phyloP scores from a whole-genome alignment of 2,888 invertebrate genomes.

The Drosophila sordidapex region DNA sequence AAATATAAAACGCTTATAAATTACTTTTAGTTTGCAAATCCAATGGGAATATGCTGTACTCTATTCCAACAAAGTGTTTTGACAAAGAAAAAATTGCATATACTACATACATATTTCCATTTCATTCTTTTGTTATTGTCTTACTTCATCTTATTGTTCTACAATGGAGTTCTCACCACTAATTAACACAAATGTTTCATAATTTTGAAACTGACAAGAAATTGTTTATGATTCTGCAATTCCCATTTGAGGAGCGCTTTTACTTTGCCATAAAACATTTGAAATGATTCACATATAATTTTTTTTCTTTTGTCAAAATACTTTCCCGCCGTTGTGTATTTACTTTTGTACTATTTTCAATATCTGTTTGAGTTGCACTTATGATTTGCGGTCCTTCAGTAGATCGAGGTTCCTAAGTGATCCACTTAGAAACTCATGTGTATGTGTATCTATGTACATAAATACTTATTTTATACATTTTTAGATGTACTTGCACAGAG shows the following conservation, averaged over 20 bases:
- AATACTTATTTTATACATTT: not conserved
- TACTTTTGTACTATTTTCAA: not conserved
- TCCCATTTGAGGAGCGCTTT: not conserved
- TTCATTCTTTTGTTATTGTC: not conserved
- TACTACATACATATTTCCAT: not conserved
- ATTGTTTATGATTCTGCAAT: too few relatives aligned
- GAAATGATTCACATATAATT: not conserved
- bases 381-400: not conserved
- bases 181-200: not conserved
- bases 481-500: not conserved
- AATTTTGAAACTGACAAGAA: too few relatives aligned
- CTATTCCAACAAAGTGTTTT: not conserved
- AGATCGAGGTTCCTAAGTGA: not conserved
- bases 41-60: not conserved
- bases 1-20: too few relatives aligned
- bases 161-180: not conserved
- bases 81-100: not conserved
- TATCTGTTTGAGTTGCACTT: not conserved
- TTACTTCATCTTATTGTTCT: not conserved
- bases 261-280: not conserved
- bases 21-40: not conserved
- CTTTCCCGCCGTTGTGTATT: not conserved
- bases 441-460: not conserved
- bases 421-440: not conserved
- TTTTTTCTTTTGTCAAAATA: not conserved